phyloP scores from a whole-genome alignment of 2,113 vertebrate species.

The Ginglymostoma cirratum region DNA sequence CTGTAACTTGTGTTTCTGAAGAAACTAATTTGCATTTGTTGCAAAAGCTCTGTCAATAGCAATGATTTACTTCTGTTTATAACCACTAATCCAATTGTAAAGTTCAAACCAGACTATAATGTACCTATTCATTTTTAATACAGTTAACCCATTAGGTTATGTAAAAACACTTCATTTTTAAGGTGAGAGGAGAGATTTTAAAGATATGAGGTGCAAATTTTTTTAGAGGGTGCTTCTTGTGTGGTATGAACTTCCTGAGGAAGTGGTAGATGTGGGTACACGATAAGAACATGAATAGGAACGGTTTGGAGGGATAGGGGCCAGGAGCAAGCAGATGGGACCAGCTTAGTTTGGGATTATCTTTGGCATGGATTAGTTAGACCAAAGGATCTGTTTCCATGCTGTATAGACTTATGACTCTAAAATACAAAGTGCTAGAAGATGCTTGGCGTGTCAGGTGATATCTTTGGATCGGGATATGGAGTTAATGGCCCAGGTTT shows the following conservation, averaged over 20 bases:
- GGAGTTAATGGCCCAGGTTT: not conserved
- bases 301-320: too few relatives aligned
- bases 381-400: too few relatives aligned
- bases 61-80: not conserved
- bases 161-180: not conserved
- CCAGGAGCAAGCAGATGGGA: too few relatives aligned
- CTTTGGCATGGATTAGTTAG: too few relatives aligned
- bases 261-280: too few relatives aligned
- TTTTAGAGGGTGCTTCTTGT: too few relatives aligned
- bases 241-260: too few relatives aligned
- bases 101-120: not conserved
- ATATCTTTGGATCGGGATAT: not conserved
- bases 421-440: not conserved
- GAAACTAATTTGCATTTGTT: not conserved
- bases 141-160: not conserved
- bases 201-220: too few relatives aligned
- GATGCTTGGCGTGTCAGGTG: not conserved
- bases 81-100: not conserved
- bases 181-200: not conserved
- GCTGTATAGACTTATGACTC: too few relatives aligned
- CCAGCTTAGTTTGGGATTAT: too few relatives aligned
- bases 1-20: not conserved
- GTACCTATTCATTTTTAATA: not conserved
- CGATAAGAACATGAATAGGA: too few relatives aligned
- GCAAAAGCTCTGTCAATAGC: not conserved